These are phyloP conservation scores for Nannospalax galili DNA, from an alignment of 2,113 vertebrate genomes.

Conservation along the genomic window DNA sequence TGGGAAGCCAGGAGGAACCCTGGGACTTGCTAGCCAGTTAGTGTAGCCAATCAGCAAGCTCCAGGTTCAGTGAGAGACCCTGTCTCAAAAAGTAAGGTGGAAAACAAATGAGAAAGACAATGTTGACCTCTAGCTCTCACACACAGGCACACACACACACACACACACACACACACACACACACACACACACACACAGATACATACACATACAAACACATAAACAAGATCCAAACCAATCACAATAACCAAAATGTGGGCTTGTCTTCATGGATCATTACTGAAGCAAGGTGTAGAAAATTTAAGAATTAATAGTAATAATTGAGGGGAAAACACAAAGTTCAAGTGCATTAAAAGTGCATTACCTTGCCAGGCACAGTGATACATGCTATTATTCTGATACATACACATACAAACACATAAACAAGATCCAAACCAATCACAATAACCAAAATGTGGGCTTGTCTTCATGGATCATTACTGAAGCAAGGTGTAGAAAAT, in stretches of 20 bases:
- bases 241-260: background rate
- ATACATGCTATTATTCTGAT: no score
- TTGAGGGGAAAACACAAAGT: background rate
- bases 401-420: no score
- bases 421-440: background rate
- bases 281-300: background rate
- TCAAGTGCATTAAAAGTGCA: background rate
- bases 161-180: no score
- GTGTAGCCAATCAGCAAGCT: background rate
- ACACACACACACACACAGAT: no score
- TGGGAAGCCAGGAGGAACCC: background rate
- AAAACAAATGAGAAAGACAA: no score
- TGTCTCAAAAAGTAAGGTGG: no score
- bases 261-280: constrained; percentile 2
- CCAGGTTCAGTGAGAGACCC: no score
- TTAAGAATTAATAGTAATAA: constrained; percentile 20
- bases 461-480: constrained; percentile 2
- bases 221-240: background rate
- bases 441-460: background rate
- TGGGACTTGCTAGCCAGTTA: background rate
- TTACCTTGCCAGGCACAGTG: background rate
- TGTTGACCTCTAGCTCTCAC: no score
- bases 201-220: no score
- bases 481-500: background rate
- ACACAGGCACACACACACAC: no score